Conservation (phyloP, 2,888 invertebrate genomes). For the Machimus rusticus region DNA sequence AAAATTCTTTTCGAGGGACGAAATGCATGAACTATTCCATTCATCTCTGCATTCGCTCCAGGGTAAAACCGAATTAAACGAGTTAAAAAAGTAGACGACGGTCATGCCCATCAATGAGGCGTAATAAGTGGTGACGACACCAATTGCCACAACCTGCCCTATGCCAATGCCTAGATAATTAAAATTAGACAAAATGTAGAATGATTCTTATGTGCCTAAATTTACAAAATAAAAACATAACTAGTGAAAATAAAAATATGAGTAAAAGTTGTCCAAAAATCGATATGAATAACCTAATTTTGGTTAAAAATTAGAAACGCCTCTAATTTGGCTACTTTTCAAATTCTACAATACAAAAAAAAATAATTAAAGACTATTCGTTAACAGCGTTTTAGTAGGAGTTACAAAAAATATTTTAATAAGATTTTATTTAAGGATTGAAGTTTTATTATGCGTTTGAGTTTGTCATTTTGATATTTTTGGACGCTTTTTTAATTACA, state of each 20-base stretch:
- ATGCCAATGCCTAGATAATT: slow-evolving; percentile 65
- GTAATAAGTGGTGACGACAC: slow-evolving; percentile 71
- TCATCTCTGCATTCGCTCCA: slow-evolving; percentile 69
- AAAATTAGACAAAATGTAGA: not conserved
- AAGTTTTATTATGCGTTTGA: no score
- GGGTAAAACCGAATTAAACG: slow-evolving; percentile 69
- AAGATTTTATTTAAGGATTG: no score
- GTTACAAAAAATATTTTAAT: no score
- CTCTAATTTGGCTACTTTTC: no score
- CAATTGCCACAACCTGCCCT: slow-evolving; percentile 67
- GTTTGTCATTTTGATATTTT: no score
- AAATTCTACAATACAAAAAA: no score
- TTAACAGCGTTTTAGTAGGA: no score
- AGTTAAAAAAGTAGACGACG: slow-evolving; percentile 69
- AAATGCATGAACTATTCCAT: slow-evolving; percentile 65
- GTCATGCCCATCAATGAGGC: slow-evolving; percentile 73
- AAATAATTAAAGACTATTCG: no score
- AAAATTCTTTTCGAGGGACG: slow-evolving; percentile 55
- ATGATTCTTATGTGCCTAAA: not conserved
- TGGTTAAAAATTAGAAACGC: no score
- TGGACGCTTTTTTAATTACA: no score
- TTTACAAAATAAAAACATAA: not conserved
- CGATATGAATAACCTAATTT: no score
- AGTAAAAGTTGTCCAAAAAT: no score
- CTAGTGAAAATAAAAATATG: not conserved